phyloP scores from a whole-genome alignment of 1,140 invertebrate genomes.

The Achatina immaculata region DNA sequence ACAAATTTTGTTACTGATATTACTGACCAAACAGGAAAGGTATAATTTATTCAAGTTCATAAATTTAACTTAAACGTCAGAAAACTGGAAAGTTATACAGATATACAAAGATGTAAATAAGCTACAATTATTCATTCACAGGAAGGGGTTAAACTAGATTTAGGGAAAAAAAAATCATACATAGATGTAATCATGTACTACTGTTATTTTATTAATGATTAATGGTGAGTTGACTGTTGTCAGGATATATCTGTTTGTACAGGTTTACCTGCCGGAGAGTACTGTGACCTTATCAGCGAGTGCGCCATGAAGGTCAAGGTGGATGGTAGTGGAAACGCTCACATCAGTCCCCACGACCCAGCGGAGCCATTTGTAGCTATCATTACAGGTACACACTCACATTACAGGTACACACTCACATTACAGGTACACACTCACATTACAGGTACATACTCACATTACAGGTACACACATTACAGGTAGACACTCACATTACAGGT shows the following conservation, averaged over 20 bases:
- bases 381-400: conserved; percentile 73
- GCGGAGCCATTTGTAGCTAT: conserved; percentile 84
- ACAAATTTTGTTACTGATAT: too few relatives aligned
- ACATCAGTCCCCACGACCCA: conserved; percentile 76
- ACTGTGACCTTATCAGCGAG: conserved; percentile 89
- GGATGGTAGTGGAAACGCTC: conserved; percentile 76
- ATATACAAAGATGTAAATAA: too few relatives aligned
- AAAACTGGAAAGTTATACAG: too few relatives aligned
- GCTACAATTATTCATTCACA: too few relatives aligned
- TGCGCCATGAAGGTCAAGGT: conserved; percentile 80
- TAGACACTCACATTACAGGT: neutral
- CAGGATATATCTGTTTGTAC: neutral
- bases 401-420: neutral
- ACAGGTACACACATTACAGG: neutral
- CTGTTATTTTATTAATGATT: too few relatives aligned
- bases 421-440: neutral
- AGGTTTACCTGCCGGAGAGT: conserved; percentile 82
- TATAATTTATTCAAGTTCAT: too few relatives aligned
- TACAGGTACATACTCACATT: conserved; percentile 3
- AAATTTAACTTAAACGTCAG: too few relatives aligned
- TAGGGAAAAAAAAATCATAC: too few relatives aligned
- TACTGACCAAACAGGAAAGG: too few relatives aligned
- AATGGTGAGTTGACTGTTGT: too few relatives aligned
- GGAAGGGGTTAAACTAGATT: too few relatives aligned
- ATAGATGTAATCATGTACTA: too few relatives aligned